phyloP scores from a whole-genome alignment of 1,140 invertebrate species.

The Drepana arcuata region DNA sequence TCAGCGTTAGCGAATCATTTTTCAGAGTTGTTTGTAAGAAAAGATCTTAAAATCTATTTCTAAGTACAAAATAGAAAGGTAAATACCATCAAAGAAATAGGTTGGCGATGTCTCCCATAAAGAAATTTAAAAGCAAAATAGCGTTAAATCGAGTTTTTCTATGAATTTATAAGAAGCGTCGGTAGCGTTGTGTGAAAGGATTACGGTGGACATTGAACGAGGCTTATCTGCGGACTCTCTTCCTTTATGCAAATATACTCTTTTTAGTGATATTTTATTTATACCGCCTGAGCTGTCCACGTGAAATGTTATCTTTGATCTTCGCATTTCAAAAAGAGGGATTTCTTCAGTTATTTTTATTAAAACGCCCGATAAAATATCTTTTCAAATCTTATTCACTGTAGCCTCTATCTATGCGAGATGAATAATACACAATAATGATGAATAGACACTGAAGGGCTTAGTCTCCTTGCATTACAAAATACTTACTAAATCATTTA shows the following conservation, averaged over 20 bases:
- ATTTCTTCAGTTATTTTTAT: slow-evolving; percentile 16
- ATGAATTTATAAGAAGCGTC: slow-evolving; percentile 1
- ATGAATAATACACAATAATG: too few species aligned
- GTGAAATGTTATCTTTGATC: slow-evolving; percentile 42
- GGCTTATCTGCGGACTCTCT: slow-evolving; percentile 47
- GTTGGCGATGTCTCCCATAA: slow-evolving; percentile 16
- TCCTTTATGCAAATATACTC: slow-evolving; percentile 38
- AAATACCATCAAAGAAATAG: too few species aligned
- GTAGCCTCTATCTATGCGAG: background rate
- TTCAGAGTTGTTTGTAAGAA: background rate
- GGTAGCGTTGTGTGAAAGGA: slow-evolving; percentile 35
- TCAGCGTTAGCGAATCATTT: background rate
- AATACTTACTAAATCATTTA: too few species aligned
- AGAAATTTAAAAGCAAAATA: slow-evolving; percentile 28
- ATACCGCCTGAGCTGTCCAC: slow-evolving; percentile 22
- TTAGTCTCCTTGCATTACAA: too few species aligned
- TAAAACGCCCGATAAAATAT: background rate
- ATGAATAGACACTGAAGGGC: too few species aligned
- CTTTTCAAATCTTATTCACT: background rate
- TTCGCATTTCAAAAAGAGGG: slow-evolving; percentile 18
- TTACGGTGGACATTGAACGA: slow-evolving; percentile 22
- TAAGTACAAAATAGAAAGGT: too few species aligned
- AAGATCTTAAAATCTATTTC: background rate
- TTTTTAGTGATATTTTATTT: slow-evolving; percentile 65
- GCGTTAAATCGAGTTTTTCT: background rate